A percentile compares a stretch with the other conserved stretches of the same genome.
These are phyloP conservation scores for Blastobasis lacticolella DNA, from an alignment of 2,888 invertebrate genomes.

Conservation along the genomic window DNA sequence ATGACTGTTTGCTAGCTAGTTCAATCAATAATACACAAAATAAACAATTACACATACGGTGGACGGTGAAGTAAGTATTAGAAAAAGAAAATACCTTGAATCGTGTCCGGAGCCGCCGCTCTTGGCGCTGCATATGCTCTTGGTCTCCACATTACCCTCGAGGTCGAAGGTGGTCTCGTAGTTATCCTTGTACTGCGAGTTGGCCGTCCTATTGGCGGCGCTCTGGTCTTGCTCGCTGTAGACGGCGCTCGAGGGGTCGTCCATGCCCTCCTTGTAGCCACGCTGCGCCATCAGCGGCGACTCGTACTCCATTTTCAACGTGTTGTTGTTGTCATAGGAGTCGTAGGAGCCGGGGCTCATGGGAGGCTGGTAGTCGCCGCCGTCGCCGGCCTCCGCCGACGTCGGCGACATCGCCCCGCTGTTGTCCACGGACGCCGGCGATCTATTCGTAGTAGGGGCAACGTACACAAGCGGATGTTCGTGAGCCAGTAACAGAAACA, in stretches of 20 bases:
- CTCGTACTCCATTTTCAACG: constrained; percentile 64
- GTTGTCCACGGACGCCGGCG: constrained; percentile 57
- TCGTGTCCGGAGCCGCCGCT: constrained; percentile 86
- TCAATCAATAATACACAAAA: too few species aligned
- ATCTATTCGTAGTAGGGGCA: constrained; percentile 54
- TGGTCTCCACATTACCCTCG: constrained; percentile 93
- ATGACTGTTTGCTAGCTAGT: too few species aligned
- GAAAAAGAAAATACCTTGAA: constrained; percentile 76
- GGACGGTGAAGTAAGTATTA: too few species aligned
- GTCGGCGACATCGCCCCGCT: constrained; percentile 65
- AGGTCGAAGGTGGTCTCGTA: constrained; percentile 91
- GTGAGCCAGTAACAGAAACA: constrained; percentile 71
- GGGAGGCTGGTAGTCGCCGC: constrained; percentile 51
- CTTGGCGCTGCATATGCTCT: constrained; percentile 88
- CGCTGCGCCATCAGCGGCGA: constrained; percentile 61
- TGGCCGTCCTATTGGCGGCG: constrained; percentile 39
- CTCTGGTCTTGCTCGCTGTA: constrained; percentile 55
- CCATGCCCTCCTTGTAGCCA: constrained; percentile 46
- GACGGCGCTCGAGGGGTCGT: constrained; percentile 50
- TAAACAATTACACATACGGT: too few species aligned
- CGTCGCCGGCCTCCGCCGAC: constrained; percentile 48
- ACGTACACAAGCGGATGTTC: constrained; percentile 67
- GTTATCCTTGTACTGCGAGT: constrained; percentile 78
- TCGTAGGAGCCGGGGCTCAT: constrained; percentile 72
- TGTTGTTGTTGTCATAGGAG: constrained; percentile 76